phyloP scores from a whole-genome alignment of 2,113 vertebrate species.

The Tricholaema leucomelas region DNA sequence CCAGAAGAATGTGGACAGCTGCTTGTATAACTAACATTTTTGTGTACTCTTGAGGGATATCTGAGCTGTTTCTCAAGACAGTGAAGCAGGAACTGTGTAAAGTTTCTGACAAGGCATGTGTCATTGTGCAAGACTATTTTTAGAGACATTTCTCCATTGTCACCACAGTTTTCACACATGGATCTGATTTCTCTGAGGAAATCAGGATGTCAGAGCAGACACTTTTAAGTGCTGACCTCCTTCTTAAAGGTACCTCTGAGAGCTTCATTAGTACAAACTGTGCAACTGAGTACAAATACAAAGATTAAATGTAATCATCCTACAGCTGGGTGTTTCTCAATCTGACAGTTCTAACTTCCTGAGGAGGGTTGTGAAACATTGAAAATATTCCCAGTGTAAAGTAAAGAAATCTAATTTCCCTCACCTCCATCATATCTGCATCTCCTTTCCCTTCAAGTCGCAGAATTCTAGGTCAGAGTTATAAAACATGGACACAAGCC shows the following conservation, averaged over 20 bases:
- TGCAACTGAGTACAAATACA: not conserved
- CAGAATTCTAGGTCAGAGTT: not conserved
- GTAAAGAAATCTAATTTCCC: not conserved
- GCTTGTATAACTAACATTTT: not conserved
- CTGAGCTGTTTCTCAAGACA: not conserved
- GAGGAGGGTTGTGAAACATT: not conserved
- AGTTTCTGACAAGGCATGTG: not conserved
- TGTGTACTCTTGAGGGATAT: not conserved
- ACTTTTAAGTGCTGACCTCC: not conserved
- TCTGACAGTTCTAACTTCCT: not conserved
- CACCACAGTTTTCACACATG: not conserved
- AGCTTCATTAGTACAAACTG: not conserved
- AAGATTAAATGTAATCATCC: not conserved
- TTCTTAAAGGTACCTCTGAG: not conserved
- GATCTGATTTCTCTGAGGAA: not conserved
- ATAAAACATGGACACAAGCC: not conserved
- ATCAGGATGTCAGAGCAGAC: not conserved
- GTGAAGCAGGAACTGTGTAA: not conserved
- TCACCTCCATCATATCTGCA: fast-evolving
- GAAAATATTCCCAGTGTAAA: not conserved
- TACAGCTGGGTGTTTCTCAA: not conserved
- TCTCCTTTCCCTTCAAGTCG: not conserved
- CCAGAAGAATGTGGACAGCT: not conserved
- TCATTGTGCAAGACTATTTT: not conserved
- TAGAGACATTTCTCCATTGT: not conserved